Conservation (phyloP, 2,797 vertebrate genomes). For the Poeciliopsis infans region DNA sequence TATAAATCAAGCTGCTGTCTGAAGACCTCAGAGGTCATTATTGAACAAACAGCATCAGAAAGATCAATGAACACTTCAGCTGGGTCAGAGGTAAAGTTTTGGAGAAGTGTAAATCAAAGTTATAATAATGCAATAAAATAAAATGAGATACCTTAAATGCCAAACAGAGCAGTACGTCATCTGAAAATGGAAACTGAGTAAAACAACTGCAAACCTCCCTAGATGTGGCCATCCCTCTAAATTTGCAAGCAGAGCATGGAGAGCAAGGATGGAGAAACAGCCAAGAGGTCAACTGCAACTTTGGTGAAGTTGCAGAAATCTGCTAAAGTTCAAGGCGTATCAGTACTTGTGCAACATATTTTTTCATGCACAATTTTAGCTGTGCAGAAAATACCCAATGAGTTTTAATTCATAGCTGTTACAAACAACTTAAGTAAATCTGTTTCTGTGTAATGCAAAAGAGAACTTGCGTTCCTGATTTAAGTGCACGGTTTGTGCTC, state of each 20-base stretch:
- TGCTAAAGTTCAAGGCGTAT: not conserved
- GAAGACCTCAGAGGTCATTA: not conserved
- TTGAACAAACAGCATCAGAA: not conserved
- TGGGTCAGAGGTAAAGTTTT: not conserved
- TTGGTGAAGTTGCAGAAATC: not conserved
- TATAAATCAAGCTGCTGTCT: not conserved
- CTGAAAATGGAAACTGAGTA: not conserved
- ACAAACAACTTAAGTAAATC: not conserved
- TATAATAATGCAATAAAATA: slow-evolving; percentile 1
- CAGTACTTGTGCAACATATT: not conserved
- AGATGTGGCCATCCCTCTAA: not conserved
- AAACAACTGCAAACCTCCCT: not conserved
- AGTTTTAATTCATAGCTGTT: not conserved
- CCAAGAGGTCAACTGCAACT: not conserved
- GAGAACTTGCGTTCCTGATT: not conserved
- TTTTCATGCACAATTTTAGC: no score
- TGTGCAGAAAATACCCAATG: not conserved
- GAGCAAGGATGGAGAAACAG: not conserved
- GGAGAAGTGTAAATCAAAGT: not conserved
- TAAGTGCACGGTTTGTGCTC: not conserved
- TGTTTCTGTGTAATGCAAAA: not conserved
- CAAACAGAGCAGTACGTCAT: not conserved
- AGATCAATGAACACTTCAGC: not conserved
- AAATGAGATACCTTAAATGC: not conserved
- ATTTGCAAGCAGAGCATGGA: not conserved